A percentile compares a stretch with the other conserved stretches of the same genome.
phyloP scores from a whole-genome alignment of 64 coral and sea anemone species.

The Montipora foliosa region DNA sequence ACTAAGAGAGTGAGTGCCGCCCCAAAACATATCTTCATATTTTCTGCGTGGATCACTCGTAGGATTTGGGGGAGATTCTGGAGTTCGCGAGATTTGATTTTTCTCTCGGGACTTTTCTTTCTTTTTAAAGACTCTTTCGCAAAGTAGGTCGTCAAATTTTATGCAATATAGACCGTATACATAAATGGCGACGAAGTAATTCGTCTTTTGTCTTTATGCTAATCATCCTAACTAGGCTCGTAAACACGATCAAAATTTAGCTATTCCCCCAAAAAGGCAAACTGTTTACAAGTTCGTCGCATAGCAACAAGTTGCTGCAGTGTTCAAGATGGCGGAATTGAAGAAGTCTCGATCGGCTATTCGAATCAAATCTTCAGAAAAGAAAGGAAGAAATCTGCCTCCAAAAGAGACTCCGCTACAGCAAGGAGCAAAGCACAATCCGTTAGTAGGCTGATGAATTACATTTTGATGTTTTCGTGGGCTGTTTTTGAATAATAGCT shows the following conservation, averaged over 20 bases:
- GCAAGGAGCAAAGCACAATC: constrained; percentile 10
- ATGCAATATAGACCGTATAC: no score
- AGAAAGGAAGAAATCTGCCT: constrained; percentile 64
- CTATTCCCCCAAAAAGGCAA: neutral
- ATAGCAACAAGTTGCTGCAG: constrained; percentile 60
- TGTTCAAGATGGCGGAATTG: constrained; percentile 63
- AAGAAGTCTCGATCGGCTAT: constrained; percentile 75
- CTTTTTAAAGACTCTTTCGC: neutral
- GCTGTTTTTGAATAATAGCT: neutral
- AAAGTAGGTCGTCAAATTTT: no score
- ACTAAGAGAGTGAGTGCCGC: neutral
- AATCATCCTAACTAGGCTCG: no score
- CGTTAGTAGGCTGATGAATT: neutral
- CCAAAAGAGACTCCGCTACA: constrained; percentile 42
- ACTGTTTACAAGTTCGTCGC: neutral
- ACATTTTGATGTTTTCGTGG: neutral
- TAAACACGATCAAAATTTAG: no score
- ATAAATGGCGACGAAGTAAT: no score
- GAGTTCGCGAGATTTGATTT: neutral
- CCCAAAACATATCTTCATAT: no score
- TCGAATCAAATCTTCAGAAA: constrained; percentile 72
- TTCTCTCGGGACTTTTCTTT: neutral
- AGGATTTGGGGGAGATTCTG: no score
- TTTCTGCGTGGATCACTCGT: no score
- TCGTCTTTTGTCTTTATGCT: no score